These are phyloP conservation scores for Myodes glareolus DNA, from an alignment of 2,113 vertebrate species.

Conservation along the genomic window DNA sequence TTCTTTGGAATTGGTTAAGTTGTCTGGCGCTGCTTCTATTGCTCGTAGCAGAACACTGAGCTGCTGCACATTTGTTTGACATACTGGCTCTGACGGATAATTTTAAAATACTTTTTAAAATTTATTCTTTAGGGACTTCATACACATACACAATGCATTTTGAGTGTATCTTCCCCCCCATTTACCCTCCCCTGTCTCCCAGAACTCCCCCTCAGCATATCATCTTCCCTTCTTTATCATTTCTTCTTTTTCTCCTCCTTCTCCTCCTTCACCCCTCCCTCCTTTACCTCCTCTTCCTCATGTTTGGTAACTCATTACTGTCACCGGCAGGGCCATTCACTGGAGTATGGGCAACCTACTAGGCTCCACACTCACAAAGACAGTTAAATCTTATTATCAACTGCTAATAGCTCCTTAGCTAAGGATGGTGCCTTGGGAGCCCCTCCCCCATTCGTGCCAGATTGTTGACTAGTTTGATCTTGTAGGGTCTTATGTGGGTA, in stretches of 20 bases:
- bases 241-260: not conserved
- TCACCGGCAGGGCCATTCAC: not conserved
- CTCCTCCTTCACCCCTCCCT: not conserved
- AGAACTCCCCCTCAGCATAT: not conserved
- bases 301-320: not conserved
- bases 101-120: not conserved
- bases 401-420: not conserved
- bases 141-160: not conserved
- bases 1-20: not conserved
- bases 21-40: constrained; percentile 4
- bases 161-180: not conserved
- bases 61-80: not conserved
- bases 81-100: not conserved
- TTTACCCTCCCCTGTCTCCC: not conserved
- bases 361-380: not conserved
- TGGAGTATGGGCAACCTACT: not conserved
- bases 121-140: not conserved
- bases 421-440: not conserved
- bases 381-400: not conserved
- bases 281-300: not conserved
- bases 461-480: not conserved
- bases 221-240: not conserved
- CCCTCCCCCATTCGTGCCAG: not conserved
- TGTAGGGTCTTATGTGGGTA: not conserved
- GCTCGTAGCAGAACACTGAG: not conserved